phyloP scores from a whole-genome alignment of 1,140 invertebrate species.

The Scaptomyza graminum region DNA sequence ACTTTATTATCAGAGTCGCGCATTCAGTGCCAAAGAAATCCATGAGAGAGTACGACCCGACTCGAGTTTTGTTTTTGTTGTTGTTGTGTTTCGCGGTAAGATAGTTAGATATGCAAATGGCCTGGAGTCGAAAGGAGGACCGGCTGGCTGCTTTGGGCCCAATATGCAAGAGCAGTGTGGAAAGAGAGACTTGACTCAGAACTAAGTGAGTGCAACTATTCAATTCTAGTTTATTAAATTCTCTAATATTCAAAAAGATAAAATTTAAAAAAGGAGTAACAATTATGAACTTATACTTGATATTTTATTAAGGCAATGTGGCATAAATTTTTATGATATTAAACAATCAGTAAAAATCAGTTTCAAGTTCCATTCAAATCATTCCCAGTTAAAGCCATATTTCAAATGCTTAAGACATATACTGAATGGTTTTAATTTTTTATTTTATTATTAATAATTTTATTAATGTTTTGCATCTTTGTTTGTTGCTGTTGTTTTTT shows the following conservation, averaged over 20 bases:
- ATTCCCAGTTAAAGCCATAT: not conserved
- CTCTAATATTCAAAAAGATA: no score
- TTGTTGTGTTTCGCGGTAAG: slow-evolving; percentile 48
- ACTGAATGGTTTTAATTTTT: slow-evolving; percentile 43
- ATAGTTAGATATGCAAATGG: slow-evolving; percentile 74
- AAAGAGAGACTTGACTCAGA: not conserved
- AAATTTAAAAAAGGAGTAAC: no score
- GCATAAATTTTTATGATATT: no score
- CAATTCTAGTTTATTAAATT: not conserved
- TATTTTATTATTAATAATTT: slow-evolving; percentile 35
- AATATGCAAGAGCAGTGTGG: no score
- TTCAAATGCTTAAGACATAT: not conserved
- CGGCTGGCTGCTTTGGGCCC: not conserved
- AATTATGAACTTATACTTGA: no score
- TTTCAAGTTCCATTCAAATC: not conserved
- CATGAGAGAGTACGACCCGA: not conserved
- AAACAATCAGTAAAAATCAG: no score
- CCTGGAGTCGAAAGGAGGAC: slow-evolving; percentile 5
- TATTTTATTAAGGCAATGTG: no score
- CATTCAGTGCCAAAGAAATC: slow-evolving; percentile 11
- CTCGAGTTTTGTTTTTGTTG: not conserved
- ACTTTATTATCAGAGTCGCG: slow-evolving; percentile 71
- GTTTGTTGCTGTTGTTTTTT: slow-evolving; percentile 20
- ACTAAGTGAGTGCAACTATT: not conserved
- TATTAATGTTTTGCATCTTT: slow-evolving; percentile 15